Conservation (phyloP, 2,113 vertebrate genomes). For the Clarias gariepinus region DNA sequence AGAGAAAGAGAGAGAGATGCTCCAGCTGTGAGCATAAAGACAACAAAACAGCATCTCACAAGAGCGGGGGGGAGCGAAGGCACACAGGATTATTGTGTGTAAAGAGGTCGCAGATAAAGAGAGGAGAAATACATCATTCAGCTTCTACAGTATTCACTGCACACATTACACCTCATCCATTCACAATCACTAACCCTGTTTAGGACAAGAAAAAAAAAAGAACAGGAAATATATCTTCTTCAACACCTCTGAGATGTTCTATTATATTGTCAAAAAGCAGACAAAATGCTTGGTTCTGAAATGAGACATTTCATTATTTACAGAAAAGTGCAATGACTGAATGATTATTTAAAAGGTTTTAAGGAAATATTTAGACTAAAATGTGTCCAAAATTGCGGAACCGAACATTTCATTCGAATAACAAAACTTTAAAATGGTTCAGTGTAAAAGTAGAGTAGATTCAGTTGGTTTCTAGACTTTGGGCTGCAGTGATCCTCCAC, state of each 20-base stretch:
- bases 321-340: neutral
- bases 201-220: neutral
- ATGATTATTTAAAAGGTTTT: neutral
- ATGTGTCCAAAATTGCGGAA: neutral
- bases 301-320: neutral
- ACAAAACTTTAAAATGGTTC: neutral
- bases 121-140: slow-evolving; percentile 67
- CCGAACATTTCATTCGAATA: neutral
- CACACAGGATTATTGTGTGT: slow-evolving; percentile 71
- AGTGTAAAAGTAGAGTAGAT: neutral
- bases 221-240: neutral
- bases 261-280: neutral
- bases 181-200: slow-evolving; percentile 35
- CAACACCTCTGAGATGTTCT: neutral
- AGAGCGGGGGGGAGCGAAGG: slow-evolving; percentile 56
- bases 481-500: neutral
- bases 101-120: slow-evolving; percentile 63
- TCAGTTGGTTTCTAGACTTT: neutral
- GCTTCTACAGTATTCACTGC: slow-evolving; percentile 45
- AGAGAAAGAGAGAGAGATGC: slow-evolving; percentile 68
- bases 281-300: neutral
- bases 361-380: neutral
- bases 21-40: slow-evolving; percentile 80
- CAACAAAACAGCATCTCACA: slow-evolving; percentile 80
- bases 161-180: slow-evolving; percentile 54